Percentiles rank a stretch among this genome's conserved stretches.
Conservation (phyloP, 2,888 invertebrate species). For the Hypena proboscidalis region DNA sequence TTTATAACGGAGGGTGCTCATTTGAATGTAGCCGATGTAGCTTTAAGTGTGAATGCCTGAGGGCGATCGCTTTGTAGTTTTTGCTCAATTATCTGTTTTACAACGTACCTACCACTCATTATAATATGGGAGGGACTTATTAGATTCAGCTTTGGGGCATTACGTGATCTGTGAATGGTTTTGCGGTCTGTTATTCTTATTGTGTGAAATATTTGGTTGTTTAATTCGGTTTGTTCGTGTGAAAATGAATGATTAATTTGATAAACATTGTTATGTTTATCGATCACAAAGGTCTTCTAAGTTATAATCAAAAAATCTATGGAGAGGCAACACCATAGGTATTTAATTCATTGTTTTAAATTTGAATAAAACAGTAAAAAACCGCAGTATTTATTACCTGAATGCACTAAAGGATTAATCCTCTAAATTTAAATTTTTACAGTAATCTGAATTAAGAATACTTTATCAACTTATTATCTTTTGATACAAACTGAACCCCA, state of each 20-base stretch:
- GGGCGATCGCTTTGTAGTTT: slow-evolving; percentile 76
- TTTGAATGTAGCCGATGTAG: slow-evolving; percentile 73
- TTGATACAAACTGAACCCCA: too few species aligned
- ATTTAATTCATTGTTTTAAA: too few species aligned
- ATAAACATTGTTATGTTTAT: not conserved
- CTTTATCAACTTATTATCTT: too few species aligned
- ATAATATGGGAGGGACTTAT: slow-evolving; percentile 67
- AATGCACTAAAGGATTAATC: too few species aligned
- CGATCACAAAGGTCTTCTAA: too few species aligned
- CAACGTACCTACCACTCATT: slow-evolving; percentile 72
- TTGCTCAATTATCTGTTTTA: slow-evolving; percentile 74
- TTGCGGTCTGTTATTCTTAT: slow-evolving; percentile 38
- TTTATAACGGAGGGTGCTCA: slow-evolving; percentile 65
- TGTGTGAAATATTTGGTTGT: slow-evolving; percentile 23
- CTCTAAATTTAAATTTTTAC: too few species aligned
- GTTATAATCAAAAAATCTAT: too few species aligned
- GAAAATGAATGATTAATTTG: not conserved
- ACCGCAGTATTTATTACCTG: too few species aligned
- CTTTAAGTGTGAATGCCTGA: slow-evolving; percentile 60
- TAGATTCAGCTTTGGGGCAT: slow-evolving; percentile 80
- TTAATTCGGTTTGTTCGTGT: slow-evolving; percentile 15
- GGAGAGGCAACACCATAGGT: too few species aligned
- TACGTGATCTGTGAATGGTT: slow-evolving; percentile 50
- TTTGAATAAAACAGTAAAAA: too few species aligned
- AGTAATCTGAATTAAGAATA: too few species aligned